Percentiles rank a stretch among this genome's conserved stretches.
Evolutionary conservation across 2,797 vertebrate species (phyloP).

Genomic region (Aldrovandia affinis): DNA sequence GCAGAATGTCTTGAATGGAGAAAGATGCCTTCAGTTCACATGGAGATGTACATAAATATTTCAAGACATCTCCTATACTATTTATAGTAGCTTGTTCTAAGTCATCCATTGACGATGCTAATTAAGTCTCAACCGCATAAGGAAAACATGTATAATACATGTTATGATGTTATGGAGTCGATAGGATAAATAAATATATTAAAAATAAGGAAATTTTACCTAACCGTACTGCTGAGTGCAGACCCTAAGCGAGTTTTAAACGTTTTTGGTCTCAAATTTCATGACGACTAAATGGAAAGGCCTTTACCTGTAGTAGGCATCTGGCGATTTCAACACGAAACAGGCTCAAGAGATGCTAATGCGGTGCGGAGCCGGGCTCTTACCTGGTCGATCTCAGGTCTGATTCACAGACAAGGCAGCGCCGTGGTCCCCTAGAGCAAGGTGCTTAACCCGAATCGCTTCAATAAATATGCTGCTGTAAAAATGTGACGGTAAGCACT

Average conservation of each 20-base stretch:
- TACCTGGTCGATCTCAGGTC: background rate
- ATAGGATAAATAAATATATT: background rate
- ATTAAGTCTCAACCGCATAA: background rate
- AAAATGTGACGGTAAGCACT: background rate
- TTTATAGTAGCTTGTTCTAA: background rate
- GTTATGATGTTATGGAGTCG: background rate
- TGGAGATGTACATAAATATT: background rate
- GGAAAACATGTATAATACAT: background rate
- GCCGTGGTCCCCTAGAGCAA: background rate
- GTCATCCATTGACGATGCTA: background rate
- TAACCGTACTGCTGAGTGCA: background rate
- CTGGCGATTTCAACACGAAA: background rate
- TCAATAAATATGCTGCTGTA: background rate
- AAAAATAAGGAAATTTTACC: background rate
- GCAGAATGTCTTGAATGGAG: background rate
- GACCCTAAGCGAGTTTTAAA: background rate
- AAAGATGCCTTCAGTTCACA: background rate
- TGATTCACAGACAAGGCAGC: background rate
- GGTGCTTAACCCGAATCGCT: slow-evolving; percentile 2
- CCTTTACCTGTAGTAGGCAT: background rate
- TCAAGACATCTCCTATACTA: background rate
- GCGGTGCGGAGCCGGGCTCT: background rate
- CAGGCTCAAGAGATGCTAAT: background rate
- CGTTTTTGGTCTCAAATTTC: background rate
- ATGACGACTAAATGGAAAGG: background rate